Base-by-base conservation (phyloP, 2,888 invertebrate species). In the Phaedon cochleariae region DNA sequence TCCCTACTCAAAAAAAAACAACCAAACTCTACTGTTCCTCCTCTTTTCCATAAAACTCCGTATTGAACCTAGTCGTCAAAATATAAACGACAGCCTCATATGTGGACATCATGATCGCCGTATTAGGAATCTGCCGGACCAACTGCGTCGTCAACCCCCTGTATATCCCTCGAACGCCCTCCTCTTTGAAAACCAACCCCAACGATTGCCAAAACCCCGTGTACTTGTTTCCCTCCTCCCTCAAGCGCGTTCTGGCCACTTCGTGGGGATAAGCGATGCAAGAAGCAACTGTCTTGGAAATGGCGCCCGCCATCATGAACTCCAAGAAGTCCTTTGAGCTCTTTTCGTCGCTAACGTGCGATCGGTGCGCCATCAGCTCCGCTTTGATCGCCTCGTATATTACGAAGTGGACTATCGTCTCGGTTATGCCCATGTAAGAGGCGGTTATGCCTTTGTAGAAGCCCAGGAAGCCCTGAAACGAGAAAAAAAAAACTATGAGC, bases 361-460 rank as follows among this genome's bases (percentile, higher is more conserved):
- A 73, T 51, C 82, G 75, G 67, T 81, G 81, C 52, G 78, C 75
- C 78, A 92, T 89, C 79, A 97, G 86, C 81, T 93, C 90, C 22
- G 94, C 92, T 85, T 98, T 98, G 68, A 99, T 92, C 22, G 96
- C 94, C 85, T 99, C 99, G 85, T 99, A 99, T 77, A 99, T 92
- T 73, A 99, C 98, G 86, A 99, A 99, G 85, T 99, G 98, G 69
- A 99, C 93, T 73, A 98, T 97, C 0, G 99, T 99, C 86, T 99
- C 99, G 55, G 96, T 95, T 81, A 99, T 97, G 73, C 99, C 99
- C 87, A 97, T 94, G 84, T 99, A 99, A 9, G 98, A 98, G 5
- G 99, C 99, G 0, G 97, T 96, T 80, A 99, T 97, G 72, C 99
- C 99, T 84, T 98, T 97, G 87, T 99, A 99, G 86, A 99, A 99